A percentile compares a stretch with the other conserved stretches of the same genome.
phyloP scores from a whole-genome alignment of 2,888 invertebrate species.

The Stenoptilia bipunctidactyla region DNA sequence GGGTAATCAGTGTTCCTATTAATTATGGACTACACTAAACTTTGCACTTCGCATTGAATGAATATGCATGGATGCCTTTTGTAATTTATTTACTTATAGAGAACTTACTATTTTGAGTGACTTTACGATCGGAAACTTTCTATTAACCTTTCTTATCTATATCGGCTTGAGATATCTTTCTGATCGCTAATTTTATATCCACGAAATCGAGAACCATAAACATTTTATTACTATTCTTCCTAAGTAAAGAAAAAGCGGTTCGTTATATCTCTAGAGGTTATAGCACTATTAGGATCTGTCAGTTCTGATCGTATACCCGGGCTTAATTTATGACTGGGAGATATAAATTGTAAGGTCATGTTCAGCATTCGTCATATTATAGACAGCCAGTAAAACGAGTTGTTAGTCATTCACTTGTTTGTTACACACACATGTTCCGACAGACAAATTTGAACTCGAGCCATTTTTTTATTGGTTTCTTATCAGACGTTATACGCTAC shows the following conservation, averaged over 20 bases:
- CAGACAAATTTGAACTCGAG: constrained; percentile 22
- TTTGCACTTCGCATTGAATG: too few species aligned
- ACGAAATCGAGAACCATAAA: constrained; percentile 62
- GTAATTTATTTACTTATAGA: neutral
- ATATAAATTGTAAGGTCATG: constrained; percentile 59
- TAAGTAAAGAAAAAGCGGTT: constrained; percentile 39
- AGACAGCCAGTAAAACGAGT: constrained; percentile 47
- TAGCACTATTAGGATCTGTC: constrained; percentile 41
- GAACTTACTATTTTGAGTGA: neutral
- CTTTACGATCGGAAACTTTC: neutral
- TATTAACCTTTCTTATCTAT: neutral
- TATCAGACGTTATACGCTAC: too few species aligned
- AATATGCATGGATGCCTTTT: neutral
- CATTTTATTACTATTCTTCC: constrained; percentile 59
- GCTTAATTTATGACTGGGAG: constrained; percentile 53
- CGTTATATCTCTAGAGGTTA: constrained; percentile 41
- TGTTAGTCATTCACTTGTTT: constrained; percentile 27
- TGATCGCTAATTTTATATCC: constrained; percentile 33
- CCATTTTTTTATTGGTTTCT: constrained; percentile 7
- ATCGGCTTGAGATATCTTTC: neutral
- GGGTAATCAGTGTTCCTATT: too few species aligned
- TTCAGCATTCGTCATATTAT: constrained; percentile 44
- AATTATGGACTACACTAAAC: too few species aligned
- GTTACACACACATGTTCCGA: neutral
- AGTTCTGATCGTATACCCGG: constrained; percentile 48